Conservation (phyloP, 2,888 invertebrate species). For the Mystacides longicornis region DNA sequence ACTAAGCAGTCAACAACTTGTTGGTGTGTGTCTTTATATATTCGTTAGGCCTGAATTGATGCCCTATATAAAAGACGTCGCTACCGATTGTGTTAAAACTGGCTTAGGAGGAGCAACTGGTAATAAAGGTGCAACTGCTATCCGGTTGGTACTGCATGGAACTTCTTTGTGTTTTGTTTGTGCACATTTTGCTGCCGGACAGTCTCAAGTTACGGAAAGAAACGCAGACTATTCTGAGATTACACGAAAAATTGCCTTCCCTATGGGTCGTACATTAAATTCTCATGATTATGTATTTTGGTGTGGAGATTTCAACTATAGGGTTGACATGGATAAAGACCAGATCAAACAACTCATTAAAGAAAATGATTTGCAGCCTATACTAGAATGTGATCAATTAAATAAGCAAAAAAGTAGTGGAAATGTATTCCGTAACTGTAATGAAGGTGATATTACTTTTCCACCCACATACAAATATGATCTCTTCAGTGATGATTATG, state of each 20-base stretch:
- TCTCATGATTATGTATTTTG: slow-evolving; percentile 98
- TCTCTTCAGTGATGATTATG: slow-evolving; percentile 96
- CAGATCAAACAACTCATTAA: slow-evolving; percentile 81
- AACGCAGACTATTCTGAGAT: slow-evolving; percentile 97
- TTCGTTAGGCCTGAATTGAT: slow-evolving; percentile 87
- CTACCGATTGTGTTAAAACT: slow-evolving; percentile 94
- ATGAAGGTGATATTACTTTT: slow-evolving; percentile 87
- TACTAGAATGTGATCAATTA: slow-evolving; percentile 85
- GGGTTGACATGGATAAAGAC: slow-evolving; percentile 92
- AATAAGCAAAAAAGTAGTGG: slow-evolving; percentile 71
- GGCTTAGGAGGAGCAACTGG: slow-evolving; percentile 96
- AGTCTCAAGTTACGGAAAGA: slow-evolving; percentile 88
- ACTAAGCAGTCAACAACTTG: slow-evolving; percentile 89
- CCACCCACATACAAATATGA: slow-evolving; percentile 99
- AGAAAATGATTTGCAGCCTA: slow-evolving; percentile 63
- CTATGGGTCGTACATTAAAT: slow-evolving; percentile 85
- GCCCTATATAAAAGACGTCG: slow-evolving; percentile 85
- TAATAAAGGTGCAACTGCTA: slow-evolving; percentile 94
- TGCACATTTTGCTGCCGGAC: slow-evolving; percentile 98
- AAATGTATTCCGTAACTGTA: slow-evolving; percentile 85
- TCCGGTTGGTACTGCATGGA: slow-evolving; percentile 84
- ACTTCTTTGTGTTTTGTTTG: slow-evolving; percentile 97
- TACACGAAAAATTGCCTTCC: slow-evolving; percentile 80
- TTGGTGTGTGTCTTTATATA: slow-evolving; percentile 95
- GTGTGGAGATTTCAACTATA: slow-evolving; percentile 99